phyloP scores from a whole-genome alignment of 1,140 invertebrate species.

The Drosophila burlai region DNA sequence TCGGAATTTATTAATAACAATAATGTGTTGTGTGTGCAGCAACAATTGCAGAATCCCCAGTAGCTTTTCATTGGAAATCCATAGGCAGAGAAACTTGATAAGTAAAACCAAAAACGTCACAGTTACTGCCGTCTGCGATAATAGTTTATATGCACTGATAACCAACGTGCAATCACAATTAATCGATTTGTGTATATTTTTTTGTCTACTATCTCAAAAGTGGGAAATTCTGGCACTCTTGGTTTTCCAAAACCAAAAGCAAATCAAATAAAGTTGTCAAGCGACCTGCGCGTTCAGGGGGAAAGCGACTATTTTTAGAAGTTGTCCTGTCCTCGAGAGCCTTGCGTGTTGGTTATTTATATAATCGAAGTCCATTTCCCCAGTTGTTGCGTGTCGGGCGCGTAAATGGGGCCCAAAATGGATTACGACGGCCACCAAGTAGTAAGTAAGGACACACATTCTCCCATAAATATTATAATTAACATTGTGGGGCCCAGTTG shows the following conservation, averaged over 20 bases:
- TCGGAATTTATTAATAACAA: background rate
- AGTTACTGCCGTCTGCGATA: background rate
- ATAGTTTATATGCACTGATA: conserved; percentile 21
- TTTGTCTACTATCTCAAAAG: conserved; percentile 17
- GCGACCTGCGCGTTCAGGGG: background rate
- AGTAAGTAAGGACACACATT: conserved; percentile 12
- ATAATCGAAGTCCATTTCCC: conserved; percentile 39
- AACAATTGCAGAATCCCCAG: conserved; percentile 3
- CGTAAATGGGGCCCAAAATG: conserved; percentile 39
- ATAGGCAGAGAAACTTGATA: conserved; percentile 4
- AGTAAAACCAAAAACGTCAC: conserved; percentile 18
- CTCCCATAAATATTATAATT: conserved; percentile 19
- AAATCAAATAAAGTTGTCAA: conserved; percentile 9
- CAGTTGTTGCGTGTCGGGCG: conserved; percentile 17
- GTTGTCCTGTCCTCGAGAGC: conserved; percentile 19
- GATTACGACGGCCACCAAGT: conserved; percentile 18
- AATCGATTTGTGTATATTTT: conserved; percentile 35
- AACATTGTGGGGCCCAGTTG: conserved; percentile 22
- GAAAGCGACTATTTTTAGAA: conserved; percentile 31
- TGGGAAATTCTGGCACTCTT: conserved; percentile 37
- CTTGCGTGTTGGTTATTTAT: conserved; percentile 64
- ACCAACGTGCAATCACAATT: conserved; percentile 23
- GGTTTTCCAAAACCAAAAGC: conserved; percentile 16
- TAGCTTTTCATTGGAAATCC: conserved; percentile 13
- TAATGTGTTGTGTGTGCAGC: background rate